phyloP scores from a whole-genome alignment of 2,113 vertebrate species.

The Merops nubicus region DNA sequence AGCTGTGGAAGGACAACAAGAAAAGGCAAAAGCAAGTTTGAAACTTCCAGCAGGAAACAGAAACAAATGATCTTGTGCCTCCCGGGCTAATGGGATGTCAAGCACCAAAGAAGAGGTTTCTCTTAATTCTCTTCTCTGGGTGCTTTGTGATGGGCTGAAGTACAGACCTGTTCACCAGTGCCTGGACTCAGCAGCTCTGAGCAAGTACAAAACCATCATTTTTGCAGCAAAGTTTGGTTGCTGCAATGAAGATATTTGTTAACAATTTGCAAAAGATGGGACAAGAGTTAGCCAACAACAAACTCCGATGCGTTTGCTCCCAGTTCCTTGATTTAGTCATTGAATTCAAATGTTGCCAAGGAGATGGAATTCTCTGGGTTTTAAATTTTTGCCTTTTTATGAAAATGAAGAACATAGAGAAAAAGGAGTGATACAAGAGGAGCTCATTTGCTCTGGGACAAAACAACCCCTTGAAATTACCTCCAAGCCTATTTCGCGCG shows the following conservation, averaged over 20 bases:
- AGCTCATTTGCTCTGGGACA: neutral
- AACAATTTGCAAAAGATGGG: neutral
- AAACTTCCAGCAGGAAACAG: too few relatives aligned
- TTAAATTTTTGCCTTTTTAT: too few relatives aligned
- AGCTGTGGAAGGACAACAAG: neutral
- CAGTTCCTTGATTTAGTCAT: neutral
- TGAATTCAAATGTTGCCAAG: neutral
- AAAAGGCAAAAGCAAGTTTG: neutral
- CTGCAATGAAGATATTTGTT: neutral
- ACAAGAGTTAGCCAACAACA: accelerated
- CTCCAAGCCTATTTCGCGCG: neutral
- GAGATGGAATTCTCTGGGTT: neutral
- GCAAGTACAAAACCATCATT: accelerated
- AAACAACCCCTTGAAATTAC: neutral
- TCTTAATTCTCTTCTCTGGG: neutral
- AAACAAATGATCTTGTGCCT: neutral
- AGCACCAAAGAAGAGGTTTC: neutral
- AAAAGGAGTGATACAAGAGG: neutral
- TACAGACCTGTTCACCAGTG: accelerated
- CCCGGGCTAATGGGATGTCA: neutral
- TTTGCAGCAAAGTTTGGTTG: neutral
- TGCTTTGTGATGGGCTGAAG: neutral
- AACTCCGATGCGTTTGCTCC: neutral
- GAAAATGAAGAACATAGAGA: neutral
- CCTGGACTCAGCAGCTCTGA: accelerated